Conservation (phyloP, 2,797 vertebrate genomes). For the Myoxocephalus aenaeus region DNA sequence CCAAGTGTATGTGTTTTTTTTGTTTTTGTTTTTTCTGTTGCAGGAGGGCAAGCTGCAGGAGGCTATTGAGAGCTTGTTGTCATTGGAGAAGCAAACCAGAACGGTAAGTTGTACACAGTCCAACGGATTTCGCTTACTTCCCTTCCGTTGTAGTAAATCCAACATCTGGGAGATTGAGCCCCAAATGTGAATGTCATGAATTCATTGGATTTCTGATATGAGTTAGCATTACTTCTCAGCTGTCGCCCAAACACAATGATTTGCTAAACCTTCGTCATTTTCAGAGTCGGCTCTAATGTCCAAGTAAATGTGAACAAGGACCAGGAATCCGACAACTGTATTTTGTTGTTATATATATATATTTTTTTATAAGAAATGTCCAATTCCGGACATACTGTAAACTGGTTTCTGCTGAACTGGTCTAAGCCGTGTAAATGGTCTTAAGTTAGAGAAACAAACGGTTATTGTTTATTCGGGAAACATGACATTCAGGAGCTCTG, state of each 20-base stretch:
- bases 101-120: slow-evolving; percentile 87
- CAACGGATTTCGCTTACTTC: not conserved
- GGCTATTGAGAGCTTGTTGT: slow-evolving; percentile 95
- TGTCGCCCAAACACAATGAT: not conserved
- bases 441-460: not conserved
- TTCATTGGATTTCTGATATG: not conserved
- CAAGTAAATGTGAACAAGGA: not conserved
- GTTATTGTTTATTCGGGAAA: not conserved
- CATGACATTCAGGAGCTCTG: not conserved
- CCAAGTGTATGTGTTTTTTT: not conserved
- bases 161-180: not conserved
- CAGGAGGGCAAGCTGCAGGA: slow-evolving; percentile 98
- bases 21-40: no score
- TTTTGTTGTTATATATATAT: not conserved
- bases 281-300: not conserved
- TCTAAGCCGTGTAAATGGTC: not conserved
- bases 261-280: not conserved
- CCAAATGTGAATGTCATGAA: not conserved
- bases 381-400: not conserved
- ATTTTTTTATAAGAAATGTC: not conserved
- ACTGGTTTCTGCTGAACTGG: not conserved
- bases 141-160: not conserved
- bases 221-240: not conserved
- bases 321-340: not conserved
- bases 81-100: slow-evolving; percentile 97